Percentiles rank a stretch among this genome's conserved stretches.
phyloP scores from a whole-genome alignment of 1,140 invertebrate genomes.

The Drosophila aff. region DNA sequence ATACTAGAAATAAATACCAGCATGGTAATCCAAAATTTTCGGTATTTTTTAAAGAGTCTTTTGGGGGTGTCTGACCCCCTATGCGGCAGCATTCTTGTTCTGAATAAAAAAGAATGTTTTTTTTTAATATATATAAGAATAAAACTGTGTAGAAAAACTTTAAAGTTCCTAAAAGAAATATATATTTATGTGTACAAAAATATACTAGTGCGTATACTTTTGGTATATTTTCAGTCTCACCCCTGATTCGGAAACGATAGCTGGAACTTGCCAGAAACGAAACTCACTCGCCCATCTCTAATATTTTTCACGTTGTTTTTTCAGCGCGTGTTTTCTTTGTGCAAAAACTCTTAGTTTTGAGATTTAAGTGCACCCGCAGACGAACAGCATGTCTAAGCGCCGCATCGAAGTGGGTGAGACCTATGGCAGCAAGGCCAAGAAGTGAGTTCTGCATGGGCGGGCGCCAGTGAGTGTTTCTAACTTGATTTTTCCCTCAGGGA shows the following conservation, averaged over 20 bases:
- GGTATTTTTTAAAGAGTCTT: background rate
- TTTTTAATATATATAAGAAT: background rate
- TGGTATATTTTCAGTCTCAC: background rate
- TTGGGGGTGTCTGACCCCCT: background rate
- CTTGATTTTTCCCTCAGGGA: constrained; percentile 25
- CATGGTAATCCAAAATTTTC: background rate
- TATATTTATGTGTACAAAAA: background rate
- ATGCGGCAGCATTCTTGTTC: background rate
- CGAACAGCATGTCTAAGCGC: constrained; percentile 90
- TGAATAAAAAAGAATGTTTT: background rate
- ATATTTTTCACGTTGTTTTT: constrained; percentile 63
- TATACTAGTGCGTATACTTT: background rate
- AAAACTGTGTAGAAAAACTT: background rate
- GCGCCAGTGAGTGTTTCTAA: background rate
- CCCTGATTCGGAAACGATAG: background rate
- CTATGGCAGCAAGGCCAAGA: constrained; percentile 90
- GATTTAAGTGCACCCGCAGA: constrained; percentile 5
- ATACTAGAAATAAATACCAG: constrained; percentile 8
- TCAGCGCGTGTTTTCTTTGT: constrained; percentile 71
- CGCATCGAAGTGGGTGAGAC: constrained; percentile 93
- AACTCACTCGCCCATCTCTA: constrained; percentile 17
- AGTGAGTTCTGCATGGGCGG: constrained; percentile 86
- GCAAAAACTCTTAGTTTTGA: constrained; percentile 36
- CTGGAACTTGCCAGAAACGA: background rate
- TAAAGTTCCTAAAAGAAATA: background rate